A percentile compares a stretch with the other conserved stretches of the same genome.
phyloP scores from a whole-genome alignment of 1,140 invertebrate species.

The Aphelenchoides besseyi region DNA sequence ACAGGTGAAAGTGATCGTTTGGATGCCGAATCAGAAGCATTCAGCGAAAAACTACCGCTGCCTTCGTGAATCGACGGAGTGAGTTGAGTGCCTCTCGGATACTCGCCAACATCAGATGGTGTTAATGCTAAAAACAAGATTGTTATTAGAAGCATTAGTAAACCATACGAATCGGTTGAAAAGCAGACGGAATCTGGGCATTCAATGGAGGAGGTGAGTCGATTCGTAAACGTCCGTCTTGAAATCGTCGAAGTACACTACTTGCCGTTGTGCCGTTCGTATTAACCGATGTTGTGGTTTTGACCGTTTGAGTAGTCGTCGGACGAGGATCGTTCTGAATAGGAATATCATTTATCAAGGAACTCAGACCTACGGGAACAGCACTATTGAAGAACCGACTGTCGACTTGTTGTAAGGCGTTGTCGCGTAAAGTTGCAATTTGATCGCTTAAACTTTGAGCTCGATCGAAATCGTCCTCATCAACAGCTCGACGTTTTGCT shows the following conservation, averaged over 20 bases:
- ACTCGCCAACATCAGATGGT: background rate
- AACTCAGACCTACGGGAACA: background rate
- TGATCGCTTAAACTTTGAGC: constrained; percentile 18
- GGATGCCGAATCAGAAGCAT: background rate
- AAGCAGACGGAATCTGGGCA: background rate
- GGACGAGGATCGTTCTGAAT: constrained; percentile 13
- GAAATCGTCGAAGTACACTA: background rate
- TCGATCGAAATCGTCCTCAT: constrained; percentile 17
- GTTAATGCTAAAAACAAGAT: constrained; percentile 4
- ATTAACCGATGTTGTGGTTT: background rate
- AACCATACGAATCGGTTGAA: constrained; percentile 7
- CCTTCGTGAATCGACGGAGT: background rate
- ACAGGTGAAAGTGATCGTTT: background rate
- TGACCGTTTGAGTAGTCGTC: background rate
- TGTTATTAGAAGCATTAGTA: background rate
- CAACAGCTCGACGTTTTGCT: constrained; percentile 10
- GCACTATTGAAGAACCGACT: background rate
- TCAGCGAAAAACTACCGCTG: background rate
- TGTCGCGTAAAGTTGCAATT: constrained; percentile 1
- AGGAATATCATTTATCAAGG: background rate
- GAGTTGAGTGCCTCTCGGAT: background rate
- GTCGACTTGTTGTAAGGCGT: constrained; percentile 12
- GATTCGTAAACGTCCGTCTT: background rate
- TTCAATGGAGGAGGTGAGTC: background rate
- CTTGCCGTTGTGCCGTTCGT: background rate